Conservation (phyloP, 2,797 vertebrate genomes). For the Huso huso region DNA sequence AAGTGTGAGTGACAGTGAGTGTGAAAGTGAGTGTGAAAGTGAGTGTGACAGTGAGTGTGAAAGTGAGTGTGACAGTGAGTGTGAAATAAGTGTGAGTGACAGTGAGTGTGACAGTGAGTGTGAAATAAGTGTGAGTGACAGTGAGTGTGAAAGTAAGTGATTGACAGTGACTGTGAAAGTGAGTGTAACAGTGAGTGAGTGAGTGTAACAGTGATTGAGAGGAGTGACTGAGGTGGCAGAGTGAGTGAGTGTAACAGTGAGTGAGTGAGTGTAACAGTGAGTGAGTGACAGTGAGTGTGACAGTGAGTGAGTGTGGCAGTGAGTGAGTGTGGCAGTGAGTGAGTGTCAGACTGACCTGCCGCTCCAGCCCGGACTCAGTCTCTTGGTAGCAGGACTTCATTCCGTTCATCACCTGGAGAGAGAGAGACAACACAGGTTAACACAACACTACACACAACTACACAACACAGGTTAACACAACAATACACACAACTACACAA, state of each 20-base stretch:
- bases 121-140: too few species aligned
- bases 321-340: background rate
- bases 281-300: background rate
- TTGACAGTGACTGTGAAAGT: background rate
- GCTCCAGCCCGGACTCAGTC: slow-evolving; percentile 8
- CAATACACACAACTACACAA: too few species aligned
- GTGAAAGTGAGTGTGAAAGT: too few species aligned
- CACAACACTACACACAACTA: background rate
- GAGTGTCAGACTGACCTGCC: slow-evolving; percentile 1
- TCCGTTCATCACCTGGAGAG: background rate
- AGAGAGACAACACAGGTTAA: background rate
- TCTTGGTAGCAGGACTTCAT: slow-evolving; percentile 16
- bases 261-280: background rate
- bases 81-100: too few species aligned
- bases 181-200: background rate
- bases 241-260: too few species aligned
- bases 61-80: background rate
- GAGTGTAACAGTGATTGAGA: background rate
- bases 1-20: background rate
- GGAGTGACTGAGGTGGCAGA: background rate
- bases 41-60: background rate
- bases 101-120: background rate
- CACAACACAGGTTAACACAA: background rate
- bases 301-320: too few species aligned
- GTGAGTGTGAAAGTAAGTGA: background rate